These are phyloP conservation scores for Catocala fraxini DNA, from an alignment of 2,888 invertebrate species.

Conservation along the genomic window DNA sequence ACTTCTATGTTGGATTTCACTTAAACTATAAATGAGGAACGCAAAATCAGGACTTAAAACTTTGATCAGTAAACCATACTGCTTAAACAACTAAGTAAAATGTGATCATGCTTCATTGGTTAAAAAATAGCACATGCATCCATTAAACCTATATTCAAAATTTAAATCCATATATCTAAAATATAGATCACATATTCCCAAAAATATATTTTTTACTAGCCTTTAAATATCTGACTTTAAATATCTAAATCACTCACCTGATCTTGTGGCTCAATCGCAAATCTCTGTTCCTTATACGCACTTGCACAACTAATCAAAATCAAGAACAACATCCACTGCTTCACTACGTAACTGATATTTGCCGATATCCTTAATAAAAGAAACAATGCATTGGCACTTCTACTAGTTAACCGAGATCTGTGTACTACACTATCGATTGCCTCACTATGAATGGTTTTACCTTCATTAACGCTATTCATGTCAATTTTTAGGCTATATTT, in stretches of 20 bases:
- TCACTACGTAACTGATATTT: constrained; percentile 47
- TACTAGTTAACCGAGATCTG: constrained; percentile 67
- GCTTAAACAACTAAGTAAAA: no score
- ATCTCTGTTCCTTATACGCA: constrained; percentile 77
- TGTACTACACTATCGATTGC: constrained; percentile 25
- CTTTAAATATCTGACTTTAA: no score
- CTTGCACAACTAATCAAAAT: constrained; percentile 61
- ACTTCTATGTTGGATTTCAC: no score
- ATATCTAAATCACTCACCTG: constrained; percentile 65
- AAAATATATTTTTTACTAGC: no score
- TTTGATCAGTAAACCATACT: no score
- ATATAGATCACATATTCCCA: no score
- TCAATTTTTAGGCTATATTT: constrained; percentile 18
- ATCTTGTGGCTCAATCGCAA: constrained; percentile 83
- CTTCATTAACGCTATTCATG: constrained; percentile 29
- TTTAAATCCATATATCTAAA: no score
- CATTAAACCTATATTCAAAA: no score
- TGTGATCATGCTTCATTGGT: no score
- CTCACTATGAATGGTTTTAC: constrained; percentile 29
- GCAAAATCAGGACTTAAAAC: no score
- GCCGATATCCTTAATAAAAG: constrained; percentile 75
- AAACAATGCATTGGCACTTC: constrained; percentile 76
- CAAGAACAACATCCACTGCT: constrained; percentile 61
- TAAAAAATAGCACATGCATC: no score
- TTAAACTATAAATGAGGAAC: no score